Evolutionary conservation across 2,797 vertebrate genomes (phyloP), one percentile per base, ranked within the genome.

Genomic region (Varecia variegata): DNA sequence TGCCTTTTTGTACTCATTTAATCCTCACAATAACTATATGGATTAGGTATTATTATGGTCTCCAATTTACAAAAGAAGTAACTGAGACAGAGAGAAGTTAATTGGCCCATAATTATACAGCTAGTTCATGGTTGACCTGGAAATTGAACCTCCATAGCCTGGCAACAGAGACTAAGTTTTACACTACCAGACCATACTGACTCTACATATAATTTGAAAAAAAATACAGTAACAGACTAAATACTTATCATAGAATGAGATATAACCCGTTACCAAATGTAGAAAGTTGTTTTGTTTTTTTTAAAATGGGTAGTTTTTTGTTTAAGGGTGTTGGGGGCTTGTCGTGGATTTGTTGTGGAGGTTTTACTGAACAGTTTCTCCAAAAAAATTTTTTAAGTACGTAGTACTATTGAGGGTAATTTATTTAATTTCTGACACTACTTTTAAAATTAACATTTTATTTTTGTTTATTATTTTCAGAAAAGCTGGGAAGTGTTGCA

Each of bases 401-500:
- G 80, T 4, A 15, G 67, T 73, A 83, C 94, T 90, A 95, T 90
- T 95, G 89, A 97, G 83, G 80, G 71, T 85, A 95, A 97, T 95
- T 95, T 95, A 95, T 95, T 97, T 97, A 97, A 97, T 97, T 97
- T 96, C 94, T 96, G 94, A 96, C 90, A 85, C 93, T 90, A 96
- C 91, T 97, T 97, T 95, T 95, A 96, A 98, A 97, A 90, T 96
- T 96, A 97, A 80, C 94, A 60, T 92, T 93, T 97, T 97, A 97
- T 97, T 97, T 97, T 96, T 97, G 96, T 96, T 97, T 97, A 96
- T 95, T 97, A 97, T 96, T 96, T 87, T 93, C 96, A 76, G 96
- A 96, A 97, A 97, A 97, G 97, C 97, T 97, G 94, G 89, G 92
- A 97, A 97, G 95, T 97, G 96, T 95, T 97, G 93, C 97, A 97